These are phyloP conservation scores for Gonioctena quinquepunctata DNA, from an alignment of 1,140 invertebrate genomes.

Conservation along the genomic window DNA sequence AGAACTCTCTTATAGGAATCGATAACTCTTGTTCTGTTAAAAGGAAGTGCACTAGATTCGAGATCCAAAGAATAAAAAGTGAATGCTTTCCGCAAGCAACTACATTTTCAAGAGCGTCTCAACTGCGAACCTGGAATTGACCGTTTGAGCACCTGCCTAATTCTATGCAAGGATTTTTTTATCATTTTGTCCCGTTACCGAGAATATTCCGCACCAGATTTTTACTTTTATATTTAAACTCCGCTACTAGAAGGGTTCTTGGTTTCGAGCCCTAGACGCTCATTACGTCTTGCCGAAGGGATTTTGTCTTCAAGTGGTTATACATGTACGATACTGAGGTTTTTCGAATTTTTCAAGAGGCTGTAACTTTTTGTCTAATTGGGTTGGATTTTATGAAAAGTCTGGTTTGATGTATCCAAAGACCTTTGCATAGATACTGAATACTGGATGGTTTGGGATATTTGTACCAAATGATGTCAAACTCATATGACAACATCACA, in stretches of 20 bases:
- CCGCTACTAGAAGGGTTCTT: background rate
- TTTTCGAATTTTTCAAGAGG: background rate
- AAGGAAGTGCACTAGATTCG: too few relatives aligned
- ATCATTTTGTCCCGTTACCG: background rate
- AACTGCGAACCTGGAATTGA: background rate
- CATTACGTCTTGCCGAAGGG: constrained; percentile 7
- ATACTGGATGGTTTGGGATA: too few relatives aligned
- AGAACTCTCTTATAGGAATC: too few relatives aligned
- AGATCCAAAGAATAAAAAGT: background rate
- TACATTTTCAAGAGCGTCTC: background rate
- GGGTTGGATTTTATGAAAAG: too few relatives aligned
- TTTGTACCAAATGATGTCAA: too few relatives aligned
- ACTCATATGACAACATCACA: too few relatives aligned
- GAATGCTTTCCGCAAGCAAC: background rate
- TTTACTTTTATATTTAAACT: background rate
- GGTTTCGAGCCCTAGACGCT: constrained; percentile 1
- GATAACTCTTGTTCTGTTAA: too few relatives aligned
- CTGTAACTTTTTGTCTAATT: background rate
- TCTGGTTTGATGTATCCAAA: too few relatives aligned
- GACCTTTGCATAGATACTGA: too few relatives aligned
- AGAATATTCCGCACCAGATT: constrained; percentile 4
- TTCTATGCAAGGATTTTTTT: background rate
- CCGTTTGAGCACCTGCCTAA: background rate
- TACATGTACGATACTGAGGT: background rate
- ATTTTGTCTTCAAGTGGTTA: background rate